Percentiles rank a stretch among this genome's conserved stretches.
Conservation (phyloP, 2,888 invertebrate genomes). For the Drosophila emarginata region DNA sequence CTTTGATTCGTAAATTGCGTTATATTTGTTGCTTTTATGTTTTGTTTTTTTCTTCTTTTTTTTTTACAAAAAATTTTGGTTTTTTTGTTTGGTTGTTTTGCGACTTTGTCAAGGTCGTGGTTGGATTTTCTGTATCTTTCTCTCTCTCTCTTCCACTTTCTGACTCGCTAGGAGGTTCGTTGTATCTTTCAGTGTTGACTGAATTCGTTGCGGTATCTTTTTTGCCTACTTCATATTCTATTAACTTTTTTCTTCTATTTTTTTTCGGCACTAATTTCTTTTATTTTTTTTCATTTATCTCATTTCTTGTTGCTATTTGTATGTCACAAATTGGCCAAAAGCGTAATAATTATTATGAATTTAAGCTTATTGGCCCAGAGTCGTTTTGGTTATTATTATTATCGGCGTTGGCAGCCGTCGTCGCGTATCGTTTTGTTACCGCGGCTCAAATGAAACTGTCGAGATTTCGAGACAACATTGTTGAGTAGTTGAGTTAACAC, state of each 20-base stretch:
- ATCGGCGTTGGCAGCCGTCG: slow-evolving; percentile 44
- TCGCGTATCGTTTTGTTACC: slow-evolving; percentile 79
- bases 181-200: slow-evolving; percentile 37
- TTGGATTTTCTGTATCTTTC: slow-evolving; percentile 29
- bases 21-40: background rate
- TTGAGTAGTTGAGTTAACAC: slow-evolving; percentile 20
- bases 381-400: slow-evolving; percentile 23
- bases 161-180: slow-evolving; percentile 31
- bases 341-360: slow-evolving; percentile 44
- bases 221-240: slow-evolving; percentile 12
- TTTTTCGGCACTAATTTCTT: slow-evolving; percentile 5
- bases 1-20: slow-evolving; percentile 34
- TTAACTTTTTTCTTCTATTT: slow-evolving; percentile 12
- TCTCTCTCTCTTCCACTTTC: background rate
- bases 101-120: slow-evolving; percentile 50
- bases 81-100: slow-evolving; percentile 20
- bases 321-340: slow-evolving; percentile 1
- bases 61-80: slow-evolving; percentile 3
- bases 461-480: slow-evolving; percentile 58
- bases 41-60: slow-evolving; percentile 17
- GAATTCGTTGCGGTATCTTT: slow-evolving; percentile 39
- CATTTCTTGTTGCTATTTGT: background rate
- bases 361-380: slow-evolving; percentile 36
- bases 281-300: slow-evolving; percentile 10
- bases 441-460: slow-evolving; percentile 81